These are phyloP conservation scores for Eristalis pertinax DNA, from an alignment of 2,888 invertebrate species.

Conservation along the genomic window DNA sequence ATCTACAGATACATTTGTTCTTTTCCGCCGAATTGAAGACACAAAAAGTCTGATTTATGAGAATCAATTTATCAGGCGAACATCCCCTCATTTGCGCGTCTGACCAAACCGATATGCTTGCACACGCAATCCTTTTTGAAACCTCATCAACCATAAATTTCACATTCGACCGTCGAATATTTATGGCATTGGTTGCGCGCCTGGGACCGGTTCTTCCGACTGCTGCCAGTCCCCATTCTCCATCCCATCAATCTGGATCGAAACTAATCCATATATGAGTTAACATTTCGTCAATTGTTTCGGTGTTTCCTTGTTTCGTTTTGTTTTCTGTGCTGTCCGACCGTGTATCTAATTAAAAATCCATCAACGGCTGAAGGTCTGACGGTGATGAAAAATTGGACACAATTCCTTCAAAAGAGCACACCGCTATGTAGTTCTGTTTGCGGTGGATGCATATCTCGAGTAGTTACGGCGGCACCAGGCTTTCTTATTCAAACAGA, in stretches of 20 bases:
- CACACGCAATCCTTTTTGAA: constrained; percentile 62
- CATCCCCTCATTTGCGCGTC: constrained; percentile 32
- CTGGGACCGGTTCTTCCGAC: background rate
- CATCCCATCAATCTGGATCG: constrained; percentile 62
- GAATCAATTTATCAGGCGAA: constrained; percentile 60
- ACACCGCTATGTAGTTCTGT: background rate
- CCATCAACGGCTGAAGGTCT: constrained; percentile 53
- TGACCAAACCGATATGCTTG: constrained; percentile 13
- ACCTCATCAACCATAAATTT: constrained; percentile 58
- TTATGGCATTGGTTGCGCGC: constrained; percentile 27
- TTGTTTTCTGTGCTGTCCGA: background rate
- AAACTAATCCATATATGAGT: constrained; percentile 64
- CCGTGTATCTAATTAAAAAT: constrained; percentile 61
- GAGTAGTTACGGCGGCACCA: constrained; percentile 2
- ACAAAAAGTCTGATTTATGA: constrained; percentile 58
- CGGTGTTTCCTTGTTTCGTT: constrained; percentile 13
- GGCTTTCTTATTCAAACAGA: constrained; percentile 24
- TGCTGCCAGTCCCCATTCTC: constrained; percentile 19
- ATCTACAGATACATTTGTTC: constrained; percentile 32
- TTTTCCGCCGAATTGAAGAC: constrained; percentile 40
- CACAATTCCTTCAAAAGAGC: background rate
- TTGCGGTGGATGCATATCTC: background rate
- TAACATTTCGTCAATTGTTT: constrained; percentile 53
- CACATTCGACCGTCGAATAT: constrained; percentile 58
- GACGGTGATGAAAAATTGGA: constrained; percentile 47